A percentile compares a stretch with the other conserved stretches of the same genome.
These are phyloP conservation scores for Lerista edwardsae DNA, from an alignment of 2,797 vertebrate species.

Conservation along the genomic window DNA sequence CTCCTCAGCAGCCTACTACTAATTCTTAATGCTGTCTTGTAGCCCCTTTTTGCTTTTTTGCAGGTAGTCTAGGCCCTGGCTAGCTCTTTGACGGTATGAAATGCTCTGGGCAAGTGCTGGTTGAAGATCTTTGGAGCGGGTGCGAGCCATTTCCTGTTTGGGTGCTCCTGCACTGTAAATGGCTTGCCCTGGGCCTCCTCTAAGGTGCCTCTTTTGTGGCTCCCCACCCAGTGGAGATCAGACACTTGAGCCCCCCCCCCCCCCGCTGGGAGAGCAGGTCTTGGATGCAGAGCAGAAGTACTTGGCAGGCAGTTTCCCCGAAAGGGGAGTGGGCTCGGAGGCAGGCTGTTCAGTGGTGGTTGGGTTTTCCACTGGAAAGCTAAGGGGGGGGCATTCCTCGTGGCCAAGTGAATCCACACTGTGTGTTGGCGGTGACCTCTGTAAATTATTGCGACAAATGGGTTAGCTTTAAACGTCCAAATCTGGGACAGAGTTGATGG, in stretches of 20 bases:
- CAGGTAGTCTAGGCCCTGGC: not conserved
- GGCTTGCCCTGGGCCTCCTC: rapidly evolving
- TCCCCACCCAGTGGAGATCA: rapidly evolving
- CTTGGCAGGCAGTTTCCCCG: not conserved
- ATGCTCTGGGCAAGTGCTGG: too few relatives aligned
- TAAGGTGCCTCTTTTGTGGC: not conserved
- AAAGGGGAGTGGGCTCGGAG: not conserved
- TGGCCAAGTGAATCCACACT: conserved; percentile 13
- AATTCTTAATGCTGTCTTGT: not conserved
- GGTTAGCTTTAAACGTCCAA: conserved; percentile 62
- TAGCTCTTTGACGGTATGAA: not conserved
- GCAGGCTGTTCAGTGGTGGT: not conserved
- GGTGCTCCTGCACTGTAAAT: rapidly evolving
- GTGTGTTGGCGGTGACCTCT: conserved; percentile 14
- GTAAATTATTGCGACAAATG: conserved; percentile 56
- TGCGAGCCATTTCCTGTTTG: not conserved
- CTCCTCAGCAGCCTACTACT: not conserved
- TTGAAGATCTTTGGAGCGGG: not conserved
- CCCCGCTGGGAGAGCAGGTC: not conserved
- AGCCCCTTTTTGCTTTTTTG: not conserved
- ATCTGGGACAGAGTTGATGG: conserved; percentile 21
- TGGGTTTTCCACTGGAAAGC: conserved; percentile 8
- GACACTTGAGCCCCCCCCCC: rapidly evolving
- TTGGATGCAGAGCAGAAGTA: conserved; percentile 19
- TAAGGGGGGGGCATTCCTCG: conserved; percentile 14